Conservation (phyloP, 2,888 invertebrate species). For the Pocota personata region DNA sequence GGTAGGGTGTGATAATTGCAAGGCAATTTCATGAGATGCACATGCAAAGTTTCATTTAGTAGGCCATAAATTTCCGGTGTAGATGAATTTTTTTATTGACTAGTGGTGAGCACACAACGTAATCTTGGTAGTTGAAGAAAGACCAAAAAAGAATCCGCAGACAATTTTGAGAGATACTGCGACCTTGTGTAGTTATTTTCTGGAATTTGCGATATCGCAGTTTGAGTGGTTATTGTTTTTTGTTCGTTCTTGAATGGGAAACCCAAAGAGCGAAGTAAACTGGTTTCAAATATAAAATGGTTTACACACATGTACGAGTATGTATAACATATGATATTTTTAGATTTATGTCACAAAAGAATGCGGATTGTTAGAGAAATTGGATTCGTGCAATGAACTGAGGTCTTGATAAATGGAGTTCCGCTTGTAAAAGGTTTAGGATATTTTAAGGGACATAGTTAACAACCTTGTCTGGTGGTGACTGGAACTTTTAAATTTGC, state of each 20-base stretch:
- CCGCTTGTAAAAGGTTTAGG: not conserved
- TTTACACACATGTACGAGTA: not conserved
- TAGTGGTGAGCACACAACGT: not conserved
- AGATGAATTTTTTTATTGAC: not conserved
- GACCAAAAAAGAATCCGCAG: not conserved
- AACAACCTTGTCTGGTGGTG: too few species aligned
- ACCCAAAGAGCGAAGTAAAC: slow-evolving; percentile 5
- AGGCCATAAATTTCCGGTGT: slow-evolving; percentile 13
- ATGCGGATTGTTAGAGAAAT: not conserved
- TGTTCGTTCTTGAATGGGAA: slow-evolving; percentile 11
- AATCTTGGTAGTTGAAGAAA: not conserved
- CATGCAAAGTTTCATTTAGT: not conserved
- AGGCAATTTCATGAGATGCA: slow-evolving; percentile 1
- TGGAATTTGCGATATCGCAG: not conserved
- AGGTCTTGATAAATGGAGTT: not conserved
- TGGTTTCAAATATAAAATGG: not conserved
- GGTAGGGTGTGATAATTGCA: not conserved
- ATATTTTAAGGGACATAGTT: not conserved
- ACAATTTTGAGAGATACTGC: not conserved
- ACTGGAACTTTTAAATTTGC: too few species aligned
- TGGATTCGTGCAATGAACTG: slow-evolving; percentile 26
- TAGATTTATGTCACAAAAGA: not conserved
- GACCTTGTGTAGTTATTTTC: slow-evolving; percentile 9
- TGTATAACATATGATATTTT: not conserved
- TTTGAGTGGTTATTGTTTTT: not conserved